Conservation (phyloP, 2,113 vertebrate genomes). For the Onychostoma macrolepis region DNA sequence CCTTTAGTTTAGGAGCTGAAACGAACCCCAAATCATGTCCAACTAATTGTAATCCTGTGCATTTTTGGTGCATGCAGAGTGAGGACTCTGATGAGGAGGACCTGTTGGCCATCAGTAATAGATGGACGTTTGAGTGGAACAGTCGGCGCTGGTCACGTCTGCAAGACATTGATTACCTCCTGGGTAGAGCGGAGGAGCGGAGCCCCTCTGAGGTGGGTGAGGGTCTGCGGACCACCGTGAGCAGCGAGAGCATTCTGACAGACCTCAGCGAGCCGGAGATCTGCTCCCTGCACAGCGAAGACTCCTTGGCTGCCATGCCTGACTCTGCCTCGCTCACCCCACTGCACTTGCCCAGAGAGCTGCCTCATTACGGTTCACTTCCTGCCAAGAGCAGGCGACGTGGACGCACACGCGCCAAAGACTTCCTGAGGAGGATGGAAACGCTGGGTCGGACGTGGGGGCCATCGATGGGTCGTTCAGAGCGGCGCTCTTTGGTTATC, state of each 20-base stretch:
- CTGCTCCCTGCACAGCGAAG: constrained; percentile 89
- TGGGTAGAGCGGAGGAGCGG: constrained; percentile 73
- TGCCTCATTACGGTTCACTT: constrained; percentile 72
- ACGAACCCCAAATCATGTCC: neutral
- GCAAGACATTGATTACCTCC: constrained; percentile 80
- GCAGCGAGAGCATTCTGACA: constrained; percentile 93
- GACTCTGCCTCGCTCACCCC: constrained; percentile 74
- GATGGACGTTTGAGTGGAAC: constrained; percentile 97
- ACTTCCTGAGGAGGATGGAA: constrained; percentile 92
- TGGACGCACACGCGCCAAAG: constrained; percentile 84
- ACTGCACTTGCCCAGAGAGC: constrained; percentile 73
- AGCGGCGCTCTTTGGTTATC: constrained; percentile 78
- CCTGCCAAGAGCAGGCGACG: constrained; percentile 83
- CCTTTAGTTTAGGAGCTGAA: neutral
- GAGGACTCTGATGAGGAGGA: constrained; percentile 98
- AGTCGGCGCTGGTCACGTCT: constrained; percentile 95
- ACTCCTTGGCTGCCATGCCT: constrained; percentile 75
- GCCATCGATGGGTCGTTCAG: constrained; percentile 72
- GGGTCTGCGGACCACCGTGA: constrained; percentile 86
- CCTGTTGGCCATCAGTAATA: constrained; percentile 91
- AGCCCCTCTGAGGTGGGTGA: constrained; percentile 78
- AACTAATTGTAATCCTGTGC: neutral
- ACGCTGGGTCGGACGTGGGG: constrained; percentile 83
- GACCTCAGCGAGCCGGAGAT: constrained; percentile 92
- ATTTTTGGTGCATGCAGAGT: constrained; percentile 75